Evolutionary conservation across 2,113 vertebrate genomes (phyloP), one percentile per base, ranked within the genome.

Genomic region (Rhegmatorhina hoffmannsi): DNA sequence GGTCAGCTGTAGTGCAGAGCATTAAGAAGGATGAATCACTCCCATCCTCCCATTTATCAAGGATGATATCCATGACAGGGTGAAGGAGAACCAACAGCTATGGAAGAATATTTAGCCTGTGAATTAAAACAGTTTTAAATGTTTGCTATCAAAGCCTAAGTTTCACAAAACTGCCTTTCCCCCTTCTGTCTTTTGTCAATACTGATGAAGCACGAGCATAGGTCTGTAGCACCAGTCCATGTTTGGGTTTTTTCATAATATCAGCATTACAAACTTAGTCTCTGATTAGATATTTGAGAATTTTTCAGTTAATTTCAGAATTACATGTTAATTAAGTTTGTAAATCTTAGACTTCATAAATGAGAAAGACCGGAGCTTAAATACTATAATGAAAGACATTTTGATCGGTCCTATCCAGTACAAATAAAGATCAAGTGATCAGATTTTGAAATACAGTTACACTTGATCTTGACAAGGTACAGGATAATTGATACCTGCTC

Each of bases 1-100:
- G 94, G 96, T 96, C 92, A 94, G 93, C 86, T 74, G 43, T 68
- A 89, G 76, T 81, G 77, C 74, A 24, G 44, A 75, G 67, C 59
- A 78, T 92, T 91, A 89, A 31, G 64, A 73, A 96, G 77, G 84
- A 94, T 90, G 91, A 94, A 96, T 96, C 72, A 84, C 87, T 95
- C 47, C 85, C 72, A 55, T 77, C 40, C 33, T 96, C 38, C 26
- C 56, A 92, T 95, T 91, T 94, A 78, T 95, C 89, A 94, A 75
- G 34, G 36, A 55, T 92, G 55, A 93, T 90, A 70, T 43, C 47
- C 70, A 53, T 69, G 91, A 76, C 80, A 92, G 21, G 7, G 77
- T 89, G 89, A 89, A 94, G 89, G 72, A 95, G 47, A 95, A 84
- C 50, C 60, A 94, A 68, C 52, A 59, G 31, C 29, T 5, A 0